Evolutionary conservation across 2,888 invertebrate genomes (phyloP), one percentile per base, ranked within the genome.

Genomic region (Nomada ferruginata): DNA sequence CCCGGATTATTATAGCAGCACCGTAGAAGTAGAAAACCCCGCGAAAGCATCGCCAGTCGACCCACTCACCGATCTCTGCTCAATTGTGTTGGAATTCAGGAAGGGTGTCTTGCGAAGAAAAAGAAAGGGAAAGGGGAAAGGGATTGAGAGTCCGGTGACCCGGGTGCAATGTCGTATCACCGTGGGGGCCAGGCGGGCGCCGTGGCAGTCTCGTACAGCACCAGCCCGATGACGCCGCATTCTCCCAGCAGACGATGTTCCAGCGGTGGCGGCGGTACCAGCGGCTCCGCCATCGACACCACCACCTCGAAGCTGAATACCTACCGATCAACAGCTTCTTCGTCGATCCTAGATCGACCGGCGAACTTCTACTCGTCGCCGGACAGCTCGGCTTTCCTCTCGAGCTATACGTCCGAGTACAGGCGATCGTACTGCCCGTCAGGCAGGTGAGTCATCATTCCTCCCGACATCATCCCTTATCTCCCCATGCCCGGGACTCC

Each of bases 121-220:
- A 52, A 63, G 63, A 61, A 42, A 59, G 65, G 47, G 20, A 66
- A 50, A 63, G 74, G 63, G 55, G 44, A 64, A 26, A 65, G 59
- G 55, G 66, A 79, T 79, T 52, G 65, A 75, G 72, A 52, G 66
- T 82, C 82, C 65, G 83, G 83, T 82, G 78, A 83, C 74, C 79
- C 65, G 60, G 82, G 86, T 87, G 90, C 91, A 85, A 93, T 93
- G 93, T 90, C 93, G 86, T 93, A 91, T 84, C 91, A 92, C 86
- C 91, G 92, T 82, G 91, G 92, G 73, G 91, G 90, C 77, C 91
- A 91, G 86, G 86, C 92, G 76, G 93, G 92, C 81, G 91, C 92
- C 86, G 93, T 93, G 72, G 92, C 93, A 85, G 91, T 93, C 18
- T 90, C 89, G 53, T 93, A 91, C 85, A 92, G 90, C 82, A 88